These are phyloP conservation scores for Jacana jacana DNA, from an alignment of 2,113 vertebrate genomes.

Conservation along the genomic window DNA sequence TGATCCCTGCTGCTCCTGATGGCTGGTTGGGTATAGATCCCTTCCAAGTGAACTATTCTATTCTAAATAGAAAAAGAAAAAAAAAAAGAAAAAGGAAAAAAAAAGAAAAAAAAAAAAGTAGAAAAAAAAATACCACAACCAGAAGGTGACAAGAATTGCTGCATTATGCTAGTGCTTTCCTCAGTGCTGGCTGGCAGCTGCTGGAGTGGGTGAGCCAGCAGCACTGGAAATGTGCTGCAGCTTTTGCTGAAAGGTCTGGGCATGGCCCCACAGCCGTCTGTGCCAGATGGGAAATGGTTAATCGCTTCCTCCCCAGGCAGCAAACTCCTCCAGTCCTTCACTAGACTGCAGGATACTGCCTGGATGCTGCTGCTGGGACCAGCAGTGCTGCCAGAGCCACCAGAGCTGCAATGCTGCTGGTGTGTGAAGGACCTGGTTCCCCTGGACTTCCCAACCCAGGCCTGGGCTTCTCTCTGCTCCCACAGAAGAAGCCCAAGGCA, in stretches of 20 bases:
- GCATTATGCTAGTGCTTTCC: neutral
- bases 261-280: neutral
- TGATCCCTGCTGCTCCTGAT: neutral
- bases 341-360: accelerated
- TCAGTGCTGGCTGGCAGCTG: neutral
- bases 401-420: accelerated
- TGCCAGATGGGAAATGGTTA: neutral
- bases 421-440: neutral
- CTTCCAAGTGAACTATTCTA: neutral
- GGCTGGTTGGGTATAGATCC: neutral
- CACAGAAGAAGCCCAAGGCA: neutral
- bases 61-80: neutral
- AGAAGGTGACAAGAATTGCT: neutral
- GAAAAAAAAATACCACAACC: neutral
- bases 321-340: neutral
- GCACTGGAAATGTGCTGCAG: neutral
- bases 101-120: neutral
- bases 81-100: no score
- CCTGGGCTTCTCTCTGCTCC: neutral
- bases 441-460: neutral
- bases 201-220: neutral
- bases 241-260: neutral
- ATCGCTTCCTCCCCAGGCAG: neutral
- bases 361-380: accelerated
- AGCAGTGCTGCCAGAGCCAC: neutral